Percentiles rank a stretch among this genome's conserved stretches.
phyloP scores from a whole-genome alignment of 2,888 invertebrate genomes.

The Eupithecia dodoneata region DNA sequence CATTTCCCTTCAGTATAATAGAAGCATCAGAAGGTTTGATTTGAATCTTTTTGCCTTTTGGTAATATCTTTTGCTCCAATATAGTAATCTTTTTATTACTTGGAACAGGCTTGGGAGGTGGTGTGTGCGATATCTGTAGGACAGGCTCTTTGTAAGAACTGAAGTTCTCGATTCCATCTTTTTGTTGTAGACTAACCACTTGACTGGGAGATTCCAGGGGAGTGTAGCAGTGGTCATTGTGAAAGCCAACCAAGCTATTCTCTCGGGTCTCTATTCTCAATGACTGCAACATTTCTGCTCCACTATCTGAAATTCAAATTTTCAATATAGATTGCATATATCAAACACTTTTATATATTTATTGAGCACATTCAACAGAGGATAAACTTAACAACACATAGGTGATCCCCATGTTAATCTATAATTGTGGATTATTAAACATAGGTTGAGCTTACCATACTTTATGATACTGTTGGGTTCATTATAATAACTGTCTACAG shows the following conservation, averaged over 20 bases:
- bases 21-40: constrained; percentile 68
- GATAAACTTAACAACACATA: no score
- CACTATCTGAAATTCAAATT: constrained; percentile 66
- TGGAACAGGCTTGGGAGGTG: constrained; percentile 74
- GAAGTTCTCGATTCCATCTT: constrained; percentile 59
- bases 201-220: constrained; percentile 87
- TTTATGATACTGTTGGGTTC: constrained; percentile 82
- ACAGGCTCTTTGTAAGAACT: constrained; percentile 73
- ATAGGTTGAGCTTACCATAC: constrained; percentile 69
- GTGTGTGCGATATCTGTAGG: constrained; percentile 75
- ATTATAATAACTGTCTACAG: constrained; percentile 87
- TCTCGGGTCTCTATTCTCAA: constrained; percentile 79
- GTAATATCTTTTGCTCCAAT: constrained; percentile 77
- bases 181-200: constrained; percentile 57
- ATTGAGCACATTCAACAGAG: background rate
- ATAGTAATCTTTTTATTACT: constrained; percentile 79
- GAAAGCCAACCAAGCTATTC: constrained; percentile 85
- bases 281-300: constrained; percentile 81
- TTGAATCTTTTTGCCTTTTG: constrained; percentile 79
- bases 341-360: background rate
- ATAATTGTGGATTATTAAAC: background rate
- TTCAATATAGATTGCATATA: background rate
- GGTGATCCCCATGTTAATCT: background rate
- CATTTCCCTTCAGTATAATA: constrained; percentile 72
- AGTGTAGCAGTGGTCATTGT: constrained; percentile 93